phyloP scores from a whole-genome alignment of 2,113 vertebrate species.

The Nestor notabilis region DNA sequence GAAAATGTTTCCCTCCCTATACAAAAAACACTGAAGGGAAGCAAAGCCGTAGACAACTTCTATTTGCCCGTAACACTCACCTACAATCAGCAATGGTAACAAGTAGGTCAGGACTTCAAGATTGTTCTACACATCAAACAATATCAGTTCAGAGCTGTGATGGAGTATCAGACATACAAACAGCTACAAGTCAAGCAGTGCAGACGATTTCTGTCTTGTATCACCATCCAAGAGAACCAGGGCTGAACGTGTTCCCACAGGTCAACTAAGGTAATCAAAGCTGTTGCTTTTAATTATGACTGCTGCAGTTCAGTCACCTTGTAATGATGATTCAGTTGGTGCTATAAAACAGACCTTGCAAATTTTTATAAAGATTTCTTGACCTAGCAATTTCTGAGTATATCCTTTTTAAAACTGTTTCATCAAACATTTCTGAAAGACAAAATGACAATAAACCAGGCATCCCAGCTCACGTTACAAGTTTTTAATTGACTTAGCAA shows the following conservation, averaged over 20 bases:
- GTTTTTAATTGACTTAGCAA: neutral
- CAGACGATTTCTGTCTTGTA: constrained; percentile 65
- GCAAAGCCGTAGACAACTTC: constrained; percentile 18
- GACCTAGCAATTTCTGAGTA: neutral
- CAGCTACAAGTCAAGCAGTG: constrained; percentile 67
- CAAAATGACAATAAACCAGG: neutral
- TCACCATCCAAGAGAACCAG: constrained; percentile 67
- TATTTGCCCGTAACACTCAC: constrained; percentile 1
- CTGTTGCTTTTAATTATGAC: constrained; percentile 53
- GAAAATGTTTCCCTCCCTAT: constrained; percentile 1
- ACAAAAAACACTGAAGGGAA: constrained; percentile 36
- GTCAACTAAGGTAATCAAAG: constrained; percentile 79
- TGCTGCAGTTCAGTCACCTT: constrained; percentile 27
- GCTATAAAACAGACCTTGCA: constrained; percentile 4
- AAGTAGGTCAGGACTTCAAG: constrained; percentile 66
- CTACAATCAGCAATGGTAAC: constrained; percentile 51
- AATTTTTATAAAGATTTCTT: constrained; percentile 24
- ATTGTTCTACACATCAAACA: constrained; percentile 72
- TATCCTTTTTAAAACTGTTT: neutral
- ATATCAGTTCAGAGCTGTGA: constrained; percentile 65
- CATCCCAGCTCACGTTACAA: neutral
- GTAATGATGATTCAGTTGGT: constrained; percentile 26
- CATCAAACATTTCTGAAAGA: neutral
- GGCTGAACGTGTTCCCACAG: constrained; percentile 59
- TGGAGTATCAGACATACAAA: constrained; percentile 60